These are phyloP conservation scores for Bryconaethiops microstoma DNA, from an alignment of 2,797 vertebrate species.

Conservation along the genomic window DNA sequence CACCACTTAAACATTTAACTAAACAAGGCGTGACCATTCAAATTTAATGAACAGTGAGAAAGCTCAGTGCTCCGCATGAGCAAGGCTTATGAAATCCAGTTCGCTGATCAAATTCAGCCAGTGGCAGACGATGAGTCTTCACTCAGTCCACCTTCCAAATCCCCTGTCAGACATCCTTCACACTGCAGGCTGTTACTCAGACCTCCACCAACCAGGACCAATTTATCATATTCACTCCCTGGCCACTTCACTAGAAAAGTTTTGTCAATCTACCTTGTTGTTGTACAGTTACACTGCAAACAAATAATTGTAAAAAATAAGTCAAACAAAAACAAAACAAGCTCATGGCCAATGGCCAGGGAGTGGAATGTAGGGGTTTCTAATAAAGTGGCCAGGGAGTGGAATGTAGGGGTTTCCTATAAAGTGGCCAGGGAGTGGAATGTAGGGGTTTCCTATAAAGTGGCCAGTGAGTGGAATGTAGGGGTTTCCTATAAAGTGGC, in stretches of 20 bases:
- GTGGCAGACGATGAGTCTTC: not conserved
- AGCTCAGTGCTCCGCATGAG: not conserved
- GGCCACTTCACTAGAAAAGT: not conserved
- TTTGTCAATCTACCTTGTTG: not conserved
- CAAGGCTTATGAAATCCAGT: not conserved
- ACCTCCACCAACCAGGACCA: not conserved
- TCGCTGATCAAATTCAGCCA: not conserved
- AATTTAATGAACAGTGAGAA: not conserved
- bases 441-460: too few relatives aligned
- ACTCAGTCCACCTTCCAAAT: not conserved
- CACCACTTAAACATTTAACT: conserved; percentile 7
- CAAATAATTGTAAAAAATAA: too few relatives aligned
- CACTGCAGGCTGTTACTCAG: not conserved
- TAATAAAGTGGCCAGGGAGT: not conserved
- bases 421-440: too few relatives aligned
- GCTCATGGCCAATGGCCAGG: not conserved
- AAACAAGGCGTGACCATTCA: conserved; percentile 3
- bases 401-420: not conserved
- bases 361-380: not conserved
- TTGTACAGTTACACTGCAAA: not conserved
- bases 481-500: too few relatives aligned
- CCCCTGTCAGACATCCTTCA: not conserved
- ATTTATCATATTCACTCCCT: not conserved
- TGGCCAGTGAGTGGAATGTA: too few relatives aligned
- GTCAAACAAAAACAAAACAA: too few relatives aligned